Conservation (phyloP, 2,888 invertebrate species). For the Drosophila mayaguana region DNA sequence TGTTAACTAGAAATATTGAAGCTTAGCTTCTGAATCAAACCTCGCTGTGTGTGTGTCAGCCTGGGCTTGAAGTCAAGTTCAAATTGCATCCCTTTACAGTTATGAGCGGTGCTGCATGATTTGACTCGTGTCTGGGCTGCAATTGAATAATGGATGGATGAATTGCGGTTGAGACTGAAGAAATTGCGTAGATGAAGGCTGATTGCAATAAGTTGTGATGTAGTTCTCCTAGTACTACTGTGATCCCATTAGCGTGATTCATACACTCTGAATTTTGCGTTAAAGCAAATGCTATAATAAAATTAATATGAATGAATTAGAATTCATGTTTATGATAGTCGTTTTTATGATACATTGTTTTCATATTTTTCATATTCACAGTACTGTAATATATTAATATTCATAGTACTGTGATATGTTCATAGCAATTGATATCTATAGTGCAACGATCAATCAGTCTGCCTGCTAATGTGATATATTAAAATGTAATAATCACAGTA, state of each 20-base stretch:
- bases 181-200: background rate
- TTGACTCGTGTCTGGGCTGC: background rate
- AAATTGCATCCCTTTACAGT: conserved; percentile 22
- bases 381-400: background rate
- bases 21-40: conserved; percentile 13
- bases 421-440: no score
- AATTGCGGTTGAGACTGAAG: background rate
- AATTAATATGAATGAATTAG: background rate
- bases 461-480: no score
- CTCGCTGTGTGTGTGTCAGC: background rate
- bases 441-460: background rate
- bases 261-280: background rate
- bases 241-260: background rate
- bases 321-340: no score
- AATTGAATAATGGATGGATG: conserved; percentile 23
- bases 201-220: background rate
- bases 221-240: no score
- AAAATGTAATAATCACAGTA: no score
- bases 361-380: background rate
- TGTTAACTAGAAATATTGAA: conserved; percentile 29
- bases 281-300: background rate
- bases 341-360: no score
- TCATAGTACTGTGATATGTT: background rate
- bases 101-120: conserved; percentile 9
- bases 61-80: conserved; percentile 44